These are phyloP conservation scores for Mystacides longicornis DNA, from an alignment of 2,888 invertebrate genomes.

Conservation along the genomic window DNA sequence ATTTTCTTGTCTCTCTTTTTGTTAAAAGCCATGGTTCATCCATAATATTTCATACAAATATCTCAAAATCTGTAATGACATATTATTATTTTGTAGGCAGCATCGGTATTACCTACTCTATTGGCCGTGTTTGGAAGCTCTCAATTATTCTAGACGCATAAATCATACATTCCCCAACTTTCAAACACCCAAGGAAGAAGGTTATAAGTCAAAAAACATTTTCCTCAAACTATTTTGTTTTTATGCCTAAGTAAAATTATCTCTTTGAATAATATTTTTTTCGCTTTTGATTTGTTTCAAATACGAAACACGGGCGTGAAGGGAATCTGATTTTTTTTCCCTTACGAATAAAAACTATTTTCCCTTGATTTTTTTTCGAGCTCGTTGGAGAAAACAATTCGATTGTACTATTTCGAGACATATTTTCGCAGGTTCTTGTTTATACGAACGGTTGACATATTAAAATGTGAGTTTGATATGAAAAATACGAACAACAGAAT, in stretches of 20 bases:
- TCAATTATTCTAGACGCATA: neutral
- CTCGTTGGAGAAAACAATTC: neutral
- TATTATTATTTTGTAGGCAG: too few species aligned
- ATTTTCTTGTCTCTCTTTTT: too few species aligned
- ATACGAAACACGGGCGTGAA: too few species aligned
- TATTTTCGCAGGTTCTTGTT: conserved; percentile 2
- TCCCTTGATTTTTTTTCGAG: too few species aligned
- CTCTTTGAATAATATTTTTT: too few species aligned
- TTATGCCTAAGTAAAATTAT: too few species aligned
- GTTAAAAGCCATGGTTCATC: too few species aligned
- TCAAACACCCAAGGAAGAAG: neutral
- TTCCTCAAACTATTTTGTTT: neutral
- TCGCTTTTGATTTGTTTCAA: too few species aligned
- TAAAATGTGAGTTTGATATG: conserved; percentile 8
- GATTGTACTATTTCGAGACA: neutral
- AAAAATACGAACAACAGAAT: conserved; percentile 2
- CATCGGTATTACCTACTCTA: neutral
- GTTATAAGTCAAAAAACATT: conserved; percentile 2
- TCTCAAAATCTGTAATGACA: too few species aligned
- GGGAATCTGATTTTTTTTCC: too few species aligned
- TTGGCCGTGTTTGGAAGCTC: neutral
- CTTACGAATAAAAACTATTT: too few species aligned
- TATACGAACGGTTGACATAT: conserved; percentile 5
- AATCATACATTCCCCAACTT: conserved; percentile 1
- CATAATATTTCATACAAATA: too few species aligned